Percentiles rank a stretch among this genome's conserved stretches.
Evolutionary conservation across 2,888 invertebrate genomes (phyloP).

Genomic region (Brachypterus glaber): DNA sequence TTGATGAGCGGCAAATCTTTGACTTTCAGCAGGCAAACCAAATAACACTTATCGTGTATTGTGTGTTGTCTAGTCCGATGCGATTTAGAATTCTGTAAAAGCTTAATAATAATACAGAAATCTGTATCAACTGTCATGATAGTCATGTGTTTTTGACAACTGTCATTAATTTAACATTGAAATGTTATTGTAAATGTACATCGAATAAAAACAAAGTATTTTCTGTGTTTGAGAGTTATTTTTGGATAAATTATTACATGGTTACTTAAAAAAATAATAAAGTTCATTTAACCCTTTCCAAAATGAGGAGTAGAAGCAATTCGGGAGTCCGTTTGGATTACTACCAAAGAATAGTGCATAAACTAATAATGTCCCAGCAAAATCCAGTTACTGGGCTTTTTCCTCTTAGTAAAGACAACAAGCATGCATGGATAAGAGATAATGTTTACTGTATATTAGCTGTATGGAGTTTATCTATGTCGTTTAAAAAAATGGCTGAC

Average conservation of each 20-base stretch:
- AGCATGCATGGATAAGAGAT: slow-evolving; percentile 98
- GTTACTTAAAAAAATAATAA: neutral
- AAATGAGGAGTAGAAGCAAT: slow-evolving; percentile 84
- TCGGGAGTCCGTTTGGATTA: slow-evolving; percentile 92
- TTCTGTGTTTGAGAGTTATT: neutral
- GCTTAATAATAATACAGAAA: no score
- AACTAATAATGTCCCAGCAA: slow-evolving; percentile 86
- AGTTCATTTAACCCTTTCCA: no score
- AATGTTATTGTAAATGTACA: slow-evolving; percentile 2
- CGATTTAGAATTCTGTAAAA: no score
- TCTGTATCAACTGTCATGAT: no score
- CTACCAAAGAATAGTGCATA: slow-evolving; percentile 89
- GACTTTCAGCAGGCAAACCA: no score
- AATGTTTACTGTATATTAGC: slow-evolving; percentile 95
- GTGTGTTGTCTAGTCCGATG: no score
- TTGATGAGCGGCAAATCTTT: no score
- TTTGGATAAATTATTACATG: neutral
- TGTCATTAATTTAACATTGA: slow-evolving; percentile 4
- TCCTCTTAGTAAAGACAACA: slow-evolving; percentile 76
- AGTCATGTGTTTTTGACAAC: neutral
- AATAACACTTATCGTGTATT: no score
- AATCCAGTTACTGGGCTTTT: slow-evolving; percentile 96
- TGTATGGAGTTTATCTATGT: slow-evolving; percentile 97
- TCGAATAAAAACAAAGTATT: no score
- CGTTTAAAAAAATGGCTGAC: slow-evolving; percentile 97